Base-by-base conservation (phyloP, 2,888 invertebrate species). In the Scaptomyza reducta region DNA sequence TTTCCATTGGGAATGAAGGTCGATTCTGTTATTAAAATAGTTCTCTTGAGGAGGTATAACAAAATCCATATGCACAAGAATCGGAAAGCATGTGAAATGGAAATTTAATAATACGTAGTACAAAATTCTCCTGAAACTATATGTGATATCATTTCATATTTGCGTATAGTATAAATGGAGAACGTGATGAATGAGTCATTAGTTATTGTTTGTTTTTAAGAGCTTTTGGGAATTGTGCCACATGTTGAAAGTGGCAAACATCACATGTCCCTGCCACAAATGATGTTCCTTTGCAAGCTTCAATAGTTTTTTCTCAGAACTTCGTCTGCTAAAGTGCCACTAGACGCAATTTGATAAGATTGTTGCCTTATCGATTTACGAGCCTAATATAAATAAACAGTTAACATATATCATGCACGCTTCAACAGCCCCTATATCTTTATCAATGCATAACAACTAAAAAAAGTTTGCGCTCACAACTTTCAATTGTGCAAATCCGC, bases 1-100 rank as follows among this genome's bases (percentile, higher is more conserved):
- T 74, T 74, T 53, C 44, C 38, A 29, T 29, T 22, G 57, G 3
- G 6, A 44, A 33, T 77, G 75, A 80, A 80, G 79, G 84, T 80
- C 79, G 69, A 33, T 50, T 40, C 45, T 46, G 51, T 56, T 76
- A 60, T 55, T 10, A 10, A 10, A 31, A 10, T 31, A 31, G 31
- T 31, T 31, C 2, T 9, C 2, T 3, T 31, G 1, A 6, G 0
- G 31, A 9, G 31, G 1, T 10, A 25, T 29, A 10, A 31, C 10
- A 31, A 31, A 60, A 66, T 66, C 60, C 56, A 65, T 68, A 65
- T 18, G 7, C 14, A 56, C n/a, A 11, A 41, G 45, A 27, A 46
- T 33, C 11, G 6, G 10, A 38, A 29, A 11, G 0, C 14, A 2
- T 10, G 16, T 16, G 40, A 40, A 40, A 31, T 6, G 10, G 10